These are phyloP conservation scores for Zaprionus vittiger DNA, from an alignment of 1,140 invertebrate species.

Conservation along the genomic window DNA sequence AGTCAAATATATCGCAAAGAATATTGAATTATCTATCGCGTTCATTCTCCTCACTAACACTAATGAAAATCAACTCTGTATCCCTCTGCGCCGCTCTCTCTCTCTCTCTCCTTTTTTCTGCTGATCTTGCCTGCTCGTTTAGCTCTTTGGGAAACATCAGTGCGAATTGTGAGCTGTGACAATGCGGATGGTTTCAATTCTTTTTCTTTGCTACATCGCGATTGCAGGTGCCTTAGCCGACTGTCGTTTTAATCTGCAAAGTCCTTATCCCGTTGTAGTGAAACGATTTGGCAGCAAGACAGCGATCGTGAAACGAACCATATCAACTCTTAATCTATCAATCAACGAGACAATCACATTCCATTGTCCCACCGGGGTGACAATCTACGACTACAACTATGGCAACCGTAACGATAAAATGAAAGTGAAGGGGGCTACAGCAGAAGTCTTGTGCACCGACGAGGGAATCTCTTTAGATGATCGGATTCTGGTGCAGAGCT, in stretches of 20 bases:
- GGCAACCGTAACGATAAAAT: background rate
- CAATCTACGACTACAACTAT: background rate
- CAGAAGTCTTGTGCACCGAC: background rate
- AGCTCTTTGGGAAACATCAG: background rate
- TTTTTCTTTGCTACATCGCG: background rate
- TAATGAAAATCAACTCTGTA: background rate
- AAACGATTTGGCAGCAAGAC: conserved; percentile 39
- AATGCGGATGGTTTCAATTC: conserved; percentile 3
- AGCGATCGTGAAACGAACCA: conserved; percentile 4
- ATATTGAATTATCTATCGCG: too few relatives aligned
- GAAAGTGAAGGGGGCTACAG: background rate
- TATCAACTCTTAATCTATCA: background rate
- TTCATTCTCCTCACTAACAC: too few relatives aligned
- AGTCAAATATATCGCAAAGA: too few relatives aligned
- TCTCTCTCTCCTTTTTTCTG: background rate
- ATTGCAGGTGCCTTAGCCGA: background rate
- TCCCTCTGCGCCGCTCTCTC: background rate
- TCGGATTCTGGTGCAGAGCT: background rate
- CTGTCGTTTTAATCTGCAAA: background rate
- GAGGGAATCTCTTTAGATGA: conserved; percentile 15
- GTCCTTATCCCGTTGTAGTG: conserved; percentile 28
- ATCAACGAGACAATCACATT: conserved; percentile 21
- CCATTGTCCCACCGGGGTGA: conserved; percentile 31
- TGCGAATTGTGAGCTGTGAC: conserved; percentile 1
- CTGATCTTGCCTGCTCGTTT: background rate